Base-by-base conservation (phyloP, 92 coral and sea anemone genomes). In the Pocillopora meandrina region DNA sequence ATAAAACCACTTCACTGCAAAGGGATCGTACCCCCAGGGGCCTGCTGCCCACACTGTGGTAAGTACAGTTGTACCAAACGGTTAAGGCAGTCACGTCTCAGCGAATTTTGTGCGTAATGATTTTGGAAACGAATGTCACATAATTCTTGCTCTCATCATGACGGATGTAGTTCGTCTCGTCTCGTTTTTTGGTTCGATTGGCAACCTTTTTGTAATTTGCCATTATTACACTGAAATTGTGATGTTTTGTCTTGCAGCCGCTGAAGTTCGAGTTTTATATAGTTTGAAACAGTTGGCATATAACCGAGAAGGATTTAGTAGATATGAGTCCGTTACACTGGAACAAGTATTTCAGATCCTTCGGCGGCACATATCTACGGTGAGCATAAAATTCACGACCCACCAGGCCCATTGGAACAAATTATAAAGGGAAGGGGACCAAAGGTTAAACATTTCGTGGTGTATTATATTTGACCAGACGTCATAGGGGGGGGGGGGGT, bases 31-130 rank as follows among this genome's bases (percentile, higher is more conserved):
- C 99, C 99, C 17, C 99, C 98, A 3, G 99, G 99, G 19, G 98
- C 98, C 2, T 96, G 99, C 77, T 96, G 99, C 75, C 88, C 93
- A 17, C 87, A 92, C 20, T 96, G 99, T 87, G 98, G 99, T 96
- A 17, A 92, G 99, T 85, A 33, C 7, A 11, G n/a, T 16, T 59
- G 17, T 20, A 21, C 11, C 10, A 16, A 8, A 15, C 18, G 23
- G 31, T 26, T 26, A 26, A 42, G 49, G 5, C 49, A 42, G 8
- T 3, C 8, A 3, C 52, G 52, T 42, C 14, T n/a, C 70, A 59
- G 18, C 62, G 18, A 59, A 16, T 12, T 59, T 12, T 12, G 62
- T 59, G 62, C 62, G 62, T 59, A 12, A 7, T 42, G 52, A 42
- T 42, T 42, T 42, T 42, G 52, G 52, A 42, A 42, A 42, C 4